Percentiles rank a stretch among this genome's conserved stretches.
Conservation (phyloP, 1,140 invertebrate genomes). For the Liolophura sinensis region DNA sequence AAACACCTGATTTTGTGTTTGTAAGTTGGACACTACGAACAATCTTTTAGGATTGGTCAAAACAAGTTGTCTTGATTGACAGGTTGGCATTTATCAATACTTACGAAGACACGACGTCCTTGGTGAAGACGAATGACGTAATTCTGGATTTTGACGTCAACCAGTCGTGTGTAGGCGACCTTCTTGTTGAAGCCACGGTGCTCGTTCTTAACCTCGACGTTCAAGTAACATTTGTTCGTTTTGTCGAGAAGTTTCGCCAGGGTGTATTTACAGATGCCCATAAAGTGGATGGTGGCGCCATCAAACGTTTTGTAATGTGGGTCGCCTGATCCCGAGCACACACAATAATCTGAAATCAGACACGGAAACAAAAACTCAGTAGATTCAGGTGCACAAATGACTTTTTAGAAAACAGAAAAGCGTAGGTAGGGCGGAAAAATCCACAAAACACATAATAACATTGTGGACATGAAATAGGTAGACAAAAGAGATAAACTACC, state of each 20-base stretch:
- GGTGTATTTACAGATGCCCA: conserved; percentile 18
- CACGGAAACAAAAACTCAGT: too few species aligned
- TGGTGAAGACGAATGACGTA: conserved; percentile 13
- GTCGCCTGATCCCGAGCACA: conserved; percentile 14
- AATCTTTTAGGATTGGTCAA: too few species aligned
- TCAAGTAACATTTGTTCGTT: neutral
- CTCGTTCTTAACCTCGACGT: conserved; percentile 9
- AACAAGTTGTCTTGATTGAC: too few species aligned
- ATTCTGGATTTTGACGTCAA: conserved; percentile 13
- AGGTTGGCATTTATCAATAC: conserved; percentile 1
- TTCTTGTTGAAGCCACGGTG: neutral
- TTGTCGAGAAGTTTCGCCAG: neutral
- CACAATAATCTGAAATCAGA: conserved; percentile 3
- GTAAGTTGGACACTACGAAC: too few species aligned
- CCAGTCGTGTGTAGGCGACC: conserved; percentile 15
- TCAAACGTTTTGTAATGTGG: conserved; percentile 21
- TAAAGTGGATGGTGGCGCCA: conserved; percentile 17
- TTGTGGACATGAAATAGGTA: too few species aligned
- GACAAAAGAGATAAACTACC: too few species aligned
- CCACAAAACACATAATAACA: too few species aligned
- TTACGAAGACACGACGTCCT: conserved; percentile 12
- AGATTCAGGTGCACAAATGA: too few species aligned
- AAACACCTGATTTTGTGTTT: too few species aligned
- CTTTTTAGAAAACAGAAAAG: too few species aligned
- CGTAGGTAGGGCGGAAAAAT: too few species aligned